Conservation (phyloP, 2,797 vertebrate species). For the Nannoperca obscura region DNA sequence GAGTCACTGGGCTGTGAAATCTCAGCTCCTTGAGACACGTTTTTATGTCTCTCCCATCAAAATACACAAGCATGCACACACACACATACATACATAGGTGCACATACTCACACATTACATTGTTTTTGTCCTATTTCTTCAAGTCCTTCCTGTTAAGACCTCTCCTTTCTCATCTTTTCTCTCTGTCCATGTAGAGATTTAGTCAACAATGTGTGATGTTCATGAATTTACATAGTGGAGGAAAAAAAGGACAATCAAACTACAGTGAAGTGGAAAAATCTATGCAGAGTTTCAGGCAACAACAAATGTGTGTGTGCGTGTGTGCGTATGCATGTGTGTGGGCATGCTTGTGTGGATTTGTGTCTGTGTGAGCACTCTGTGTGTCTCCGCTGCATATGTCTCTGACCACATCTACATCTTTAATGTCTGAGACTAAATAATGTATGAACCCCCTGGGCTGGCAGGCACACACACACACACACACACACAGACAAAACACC, state of each 20-base stretch:
- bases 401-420: constrained; percentile 86
- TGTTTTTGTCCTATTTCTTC: constrained; percentile 55
- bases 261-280: constrained; percentile 40
- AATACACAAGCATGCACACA: constrained; percentile 38
- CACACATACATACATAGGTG: constrained; percentile 11
- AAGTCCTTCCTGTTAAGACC: not conserved
- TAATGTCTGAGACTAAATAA: constrained; percentile 84
- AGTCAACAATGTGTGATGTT: constrained; percentile 48
- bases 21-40: constrained; percentile 72
- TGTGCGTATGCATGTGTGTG: constrained; percentile 23
- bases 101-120: constrained; percentile 17
- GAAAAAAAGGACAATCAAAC: constrained; percentile 27
- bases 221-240: constrained; percentile 24
- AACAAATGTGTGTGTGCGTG: constrained; percentile 30
- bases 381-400: constrained; percentile 72
- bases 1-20: constrained; percentile 79
- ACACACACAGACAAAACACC: constrained; percentile 40
- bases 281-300: constrained; percentile 50
- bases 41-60: constrained; percentile 55
- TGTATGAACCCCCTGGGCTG: constrained; percentile 77
- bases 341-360: not conserved
- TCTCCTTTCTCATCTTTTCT: constrained; percentile 32
- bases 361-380: constrained; percentile 34
- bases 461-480: constrained; percentile 44
- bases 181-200: constrained; percentile 14